These are phyloP conservation scores for Trichomalopsis sarcophagae DNA, from an alignment of 1,140 invertebrate species.

Conservation along the genomic window DNA sequence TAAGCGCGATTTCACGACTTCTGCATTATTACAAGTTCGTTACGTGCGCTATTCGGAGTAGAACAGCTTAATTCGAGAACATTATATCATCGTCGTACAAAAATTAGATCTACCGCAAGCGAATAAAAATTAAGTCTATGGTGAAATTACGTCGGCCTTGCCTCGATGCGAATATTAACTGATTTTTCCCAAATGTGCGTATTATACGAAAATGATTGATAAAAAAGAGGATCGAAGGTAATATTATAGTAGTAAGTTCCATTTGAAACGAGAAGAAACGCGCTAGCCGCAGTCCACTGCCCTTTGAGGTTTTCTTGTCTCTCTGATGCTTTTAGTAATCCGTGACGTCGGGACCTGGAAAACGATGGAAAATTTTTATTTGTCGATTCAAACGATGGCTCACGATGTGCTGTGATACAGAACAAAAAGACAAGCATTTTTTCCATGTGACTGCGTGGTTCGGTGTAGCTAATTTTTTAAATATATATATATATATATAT, in stretches of 20 bases:
- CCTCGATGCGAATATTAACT: not conserved
- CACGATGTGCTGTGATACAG: not conserved
- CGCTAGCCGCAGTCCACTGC: slow-evolving; percentile 56
- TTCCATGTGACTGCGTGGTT: not conserved
- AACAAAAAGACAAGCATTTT: slow-evolving; percentile 21
- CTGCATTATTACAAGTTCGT: not conserved
- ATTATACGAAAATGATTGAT: slow-evolving; percentile 53
- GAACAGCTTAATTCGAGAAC: not conserved
- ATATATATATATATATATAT: not conserved
- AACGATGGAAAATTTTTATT: slow-evolving; percentile 8
- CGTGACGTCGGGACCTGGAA: slow-evolving; percentile 68
- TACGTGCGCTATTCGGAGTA: not conserved
- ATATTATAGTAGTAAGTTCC: not conserved
- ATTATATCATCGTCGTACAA: slow-evolving; percentile 42
- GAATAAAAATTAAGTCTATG: slow-evolving; percentile 28
- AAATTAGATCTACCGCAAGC: slow-evolving; percentile 41
- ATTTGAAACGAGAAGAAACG: slow-evolving; percentile 54
- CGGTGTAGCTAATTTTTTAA: not conserved
- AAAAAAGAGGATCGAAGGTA: slow-evolving; percentile 43
- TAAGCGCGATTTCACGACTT: slow-evolving; percentile 31
- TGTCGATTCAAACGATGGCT: not conserved
- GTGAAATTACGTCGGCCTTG: not conserved
- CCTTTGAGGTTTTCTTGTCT: slow-evolving; percentile 44
- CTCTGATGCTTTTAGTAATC: slow-evolving; percentile 61
- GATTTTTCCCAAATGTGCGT: slow-evolving; percentile 24